phyloP scores from a whole-genome alignment of 2,797 vertebrate genomes.

The Synanceia verrucosa region DNA sequence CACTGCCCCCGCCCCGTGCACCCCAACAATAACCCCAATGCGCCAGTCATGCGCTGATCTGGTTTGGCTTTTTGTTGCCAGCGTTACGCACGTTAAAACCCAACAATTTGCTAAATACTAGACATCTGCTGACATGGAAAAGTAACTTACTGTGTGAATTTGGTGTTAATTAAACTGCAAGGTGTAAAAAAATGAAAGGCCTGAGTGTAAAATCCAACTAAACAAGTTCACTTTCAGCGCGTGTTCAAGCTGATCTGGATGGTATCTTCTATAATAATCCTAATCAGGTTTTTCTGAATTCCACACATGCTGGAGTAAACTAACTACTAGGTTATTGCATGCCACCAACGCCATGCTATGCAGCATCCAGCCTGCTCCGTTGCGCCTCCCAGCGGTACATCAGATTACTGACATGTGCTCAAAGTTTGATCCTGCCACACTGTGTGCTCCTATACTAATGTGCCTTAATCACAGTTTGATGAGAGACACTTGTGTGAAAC shows the following conservation, averaged over 20 bases:
- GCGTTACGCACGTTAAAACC: conserved; percentile 2
- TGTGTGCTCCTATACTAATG: conserved; percentile 26
- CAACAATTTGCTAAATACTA: too few relatives aligned
- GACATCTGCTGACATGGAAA: too few relatives aligned
- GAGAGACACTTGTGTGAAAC: conserved; percentile 27
- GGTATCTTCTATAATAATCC: too few relatives aligned
- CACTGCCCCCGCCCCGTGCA: neutral
- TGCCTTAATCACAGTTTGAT: conserved; percentile 22
- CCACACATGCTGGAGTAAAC: conserved; percentile 49
- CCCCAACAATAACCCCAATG: neutral
- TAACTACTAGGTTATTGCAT: conserved; percentile 42
- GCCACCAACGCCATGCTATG: conserved; percentile 55
- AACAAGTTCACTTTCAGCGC: neutral
- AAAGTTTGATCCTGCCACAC: neutral
- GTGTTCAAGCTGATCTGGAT: neutral
- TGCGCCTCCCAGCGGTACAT: conserved; percentile 73
- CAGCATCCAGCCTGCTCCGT: conserved; percentile 51
- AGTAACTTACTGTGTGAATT: neutral
- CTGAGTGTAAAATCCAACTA: neutral
- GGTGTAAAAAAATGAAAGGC: neutral
- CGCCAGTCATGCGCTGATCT: conserved; percentile 36
- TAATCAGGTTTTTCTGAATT: too few relatives aligned
- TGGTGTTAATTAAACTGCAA: neutral
- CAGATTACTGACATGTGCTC: conserved; percentile 6
- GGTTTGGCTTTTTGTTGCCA: conserved; percentile 48